Evolutionary conservation across 2,797 vertebrate species (phyloP).

Genomic region (Cynopterus sphinx): DNA sequence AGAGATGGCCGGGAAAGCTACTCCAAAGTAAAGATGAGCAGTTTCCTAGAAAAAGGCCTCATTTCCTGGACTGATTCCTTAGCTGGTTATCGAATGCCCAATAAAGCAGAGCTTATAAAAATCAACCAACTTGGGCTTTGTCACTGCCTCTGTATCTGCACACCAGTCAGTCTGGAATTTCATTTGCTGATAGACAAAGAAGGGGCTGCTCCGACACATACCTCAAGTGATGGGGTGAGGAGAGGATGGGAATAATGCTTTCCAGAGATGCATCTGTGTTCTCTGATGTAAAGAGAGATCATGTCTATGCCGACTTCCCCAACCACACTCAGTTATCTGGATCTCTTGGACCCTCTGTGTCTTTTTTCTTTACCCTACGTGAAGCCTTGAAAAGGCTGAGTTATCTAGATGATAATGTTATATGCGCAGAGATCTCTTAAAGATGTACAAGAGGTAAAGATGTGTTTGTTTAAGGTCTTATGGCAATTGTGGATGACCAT

Average conservation of each 20-base stretch:
- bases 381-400: not conserved
- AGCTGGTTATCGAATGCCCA: not conserved
- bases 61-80: slow-evolving; percentile 43
- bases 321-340: not conserved
- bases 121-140: not conserved
- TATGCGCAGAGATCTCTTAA: not conserved
- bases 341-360: not conserved
- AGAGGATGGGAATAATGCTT: not conserved
- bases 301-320: not conserved
- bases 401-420: not conserved
- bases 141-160: not conserved
- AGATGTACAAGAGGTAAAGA: not conserved
- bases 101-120: slow-evolving; percentile 61
- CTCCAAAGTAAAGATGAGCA: not conserved
- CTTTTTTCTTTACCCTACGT: not conserved
- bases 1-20: not conserved
- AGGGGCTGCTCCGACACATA: not conserved
- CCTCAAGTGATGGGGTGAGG: not conserved
- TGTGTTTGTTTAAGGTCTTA: not conserved
- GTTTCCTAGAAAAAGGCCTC: slow-evolving; percentile 54
- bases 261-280: not conserved
- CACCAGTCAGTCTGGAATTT: not conserved
- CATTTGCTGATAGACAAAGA: slow-evolving; percentile 39
- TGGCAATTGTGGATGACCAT: not conserved
- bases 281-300: not conserved